Conservation (phyloP, 2,888 invertebrate species). For the Pocota personata region DNA sequence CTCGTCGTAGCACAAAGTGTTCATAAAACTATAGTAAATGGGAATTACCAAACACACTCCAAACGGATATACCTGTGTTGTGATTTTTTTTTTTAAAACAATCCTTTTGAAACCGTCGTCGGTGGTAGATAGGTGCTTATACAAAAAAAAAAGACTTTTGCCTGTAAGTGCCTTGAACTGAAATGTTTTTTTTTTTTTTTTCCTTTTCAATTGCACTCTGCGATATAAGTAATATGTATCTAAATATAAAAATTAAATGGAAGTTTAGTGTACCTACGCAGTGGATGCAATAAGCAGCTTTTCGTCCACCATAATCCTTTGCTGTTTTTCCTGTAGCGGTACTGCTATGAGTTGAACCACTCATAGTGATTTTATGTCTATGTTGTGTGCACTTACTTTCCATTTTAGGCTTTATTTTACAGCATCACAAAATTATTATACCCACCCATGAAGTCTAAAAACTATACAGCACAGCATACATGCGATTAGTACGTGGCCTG, state of each 20-base stretch:
- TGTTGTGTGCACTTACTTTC: too few species aligned
- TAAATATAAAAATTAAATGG: too few species aligned
- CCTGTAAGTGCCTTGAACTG: not conserved
- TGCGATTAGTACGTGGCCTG: not conserved
- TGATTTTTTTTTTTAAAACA: constrained; percentile 9
- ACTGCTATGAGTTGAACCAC: too few species aligned
- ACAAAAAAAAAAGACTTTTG: not conserved
- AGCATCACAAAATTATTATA: too few species aligned
- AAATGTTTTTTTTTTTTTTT: constrained; percentile 7
- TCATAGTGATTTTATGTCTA: too few species aligned
- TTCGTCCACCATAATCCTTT: too few species aligned
- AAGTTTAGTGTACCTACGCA: too few species aligned
- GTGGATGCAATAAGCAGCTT: too few species aligned
- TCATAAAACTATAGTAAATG: constrained; percentile 50
- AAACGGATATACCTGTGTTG: constrained; percentile 29
- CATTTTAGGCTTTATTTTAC: too few species aligned
- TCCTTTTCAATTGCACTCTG: not conserved
- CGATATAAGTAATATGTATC: not conserved
- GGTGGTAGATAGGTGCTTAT: not conserved
- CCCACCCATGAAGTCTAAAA: not conserved
- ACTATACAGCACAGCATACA: not conserved
- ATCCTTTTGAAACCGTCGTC: constrained; percentile 8
- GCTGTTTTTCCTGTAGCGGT: too few species aligned
- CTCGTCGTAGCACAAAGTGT: constrained; percentile 27
- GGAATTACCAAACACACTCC: constrained; percentile 51